Conservation (phyloP, 2,113 vertebrate genomes). For the Microcebus griseorufus region DNA sequence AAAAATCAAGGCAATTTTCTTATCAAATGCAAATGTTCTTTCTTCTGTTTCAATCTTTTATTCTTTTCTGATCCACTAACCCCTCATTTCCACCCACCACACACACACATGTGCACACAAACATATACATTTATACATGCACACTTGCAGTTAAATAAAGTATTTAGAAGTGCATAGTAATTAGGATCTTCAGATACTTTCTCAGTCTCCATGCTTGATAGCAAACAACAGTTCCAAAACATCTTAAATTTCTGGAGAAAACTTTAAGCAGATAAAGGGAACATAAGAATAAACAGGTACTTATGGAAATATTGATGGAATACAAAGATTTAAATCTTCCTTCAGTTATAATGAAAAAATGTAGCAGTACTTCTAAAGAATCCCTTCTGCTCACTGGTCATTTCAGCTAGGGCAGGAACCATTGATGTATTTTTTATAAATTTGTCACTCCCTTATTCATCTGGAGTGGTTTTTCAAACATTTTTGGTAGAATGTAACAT, state of each 20-base stretch:
- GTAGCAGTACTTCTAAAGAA: neutral
- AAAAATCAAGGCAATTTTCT: neutral
- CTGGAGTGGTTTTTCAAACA: neutral
- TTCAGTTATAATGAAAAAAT: neutral
- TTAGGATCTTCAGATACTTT: neutral
- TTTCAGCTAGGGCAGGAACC: neutral
- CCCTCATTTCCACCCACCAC: rapidly evolving
- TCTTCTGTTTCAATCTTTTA: neutral
- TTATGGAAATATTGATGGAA: neutral
- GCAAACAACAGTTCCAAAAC: neutral
- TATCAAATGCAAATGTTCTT: neutral
- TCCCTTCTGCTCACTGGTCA: neutral
- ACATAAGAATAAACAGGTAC: neutral
- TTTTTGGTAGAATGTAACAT: neutral
- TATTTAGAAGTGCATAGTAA: neutral
- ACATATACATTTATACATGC: too few species aligned
- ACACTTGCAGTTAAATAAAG: neutral
- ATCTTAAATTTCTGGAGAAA: neutral
- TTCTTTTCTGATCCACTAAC: neutral
- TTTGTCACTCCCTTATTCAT: neutral
- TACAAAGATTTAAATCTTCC: neutral
- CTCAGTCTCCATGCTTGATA: neutral
- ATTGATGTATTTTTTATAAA: neutral
- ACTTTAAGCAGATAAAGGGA: neutral
- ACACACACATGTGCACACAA: neutral